Percentiles rank a stretch among this genome's conserved stretches.
Evolutionary conservation across 2,113 vertebrate genomes (phyloP).

Genomic region (Lota lota): DNA sequence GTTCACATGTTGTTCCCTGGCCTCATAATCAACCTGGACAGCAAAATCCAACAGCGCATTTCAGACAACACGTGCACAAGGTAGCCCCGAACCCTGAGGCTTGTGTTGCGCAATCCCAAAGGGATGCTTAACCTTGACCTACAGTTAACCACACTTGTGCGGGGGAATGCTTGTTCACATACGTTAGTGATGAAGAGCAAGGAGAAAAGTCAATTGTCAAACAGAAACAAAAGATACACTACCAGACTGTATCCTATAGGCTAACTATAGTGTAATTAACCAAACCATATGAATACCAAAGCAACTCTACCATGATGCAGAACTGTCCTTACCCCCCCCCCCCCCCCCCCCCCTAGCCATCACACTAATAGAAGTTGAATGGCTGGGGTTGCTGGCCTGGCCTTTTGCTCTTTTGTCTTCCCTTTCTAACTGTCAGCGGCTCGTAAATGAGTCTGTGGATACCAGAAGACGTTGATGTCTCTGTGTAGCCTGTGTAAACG

Average conservation of each 20-base stretch:
- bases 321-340: slow-evolving; percentile 28
- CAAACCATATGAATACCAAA: too few relatives aligned
- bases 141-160: slow-evolving; percentile 28
- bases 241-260: slow-evolving; percentile 21
- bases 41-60: slow-evolving; percentile 49
- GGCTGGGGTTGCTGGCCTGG: slow-evolving; percentile 67
- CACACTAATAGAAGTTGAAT: slow-evolving; percentile 53
- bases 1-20: slow-evolving; percentile 54
- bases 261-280: too few relatives aligned
- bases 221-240: not conserved
- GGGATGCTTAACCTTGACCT: slow-evolving; percentile 44
- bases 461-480: slow-evolving; percentile 56
- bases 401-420: slow-evolving; percentile 64
- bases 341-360: too few relatives aligned
- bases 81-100: slow-evolving; percentile 21
- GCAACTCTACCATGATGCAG: slow-evolving; percentile 10
- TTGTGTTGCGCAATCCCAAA: slow-evolving; percentile 29
- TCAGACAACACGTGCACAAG: slow-evolving; percentile 31
- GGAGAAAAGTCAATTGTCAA: not conserved
- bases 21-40: slow-evolving; percentile 54
- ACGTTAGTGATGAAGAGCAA: not conserved
- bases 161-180: slow-evolving; percentile 10
- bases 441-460: slow-evolving; percentile 72
- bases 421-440: slow-evolving; percentile 75
- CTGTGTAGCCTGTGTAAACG: slow-evolving; percentile 56